Evolutionary conservation across 2,888 invertebrate species (phyloP).

Genomic region (Chironomus tentans): DNA sequence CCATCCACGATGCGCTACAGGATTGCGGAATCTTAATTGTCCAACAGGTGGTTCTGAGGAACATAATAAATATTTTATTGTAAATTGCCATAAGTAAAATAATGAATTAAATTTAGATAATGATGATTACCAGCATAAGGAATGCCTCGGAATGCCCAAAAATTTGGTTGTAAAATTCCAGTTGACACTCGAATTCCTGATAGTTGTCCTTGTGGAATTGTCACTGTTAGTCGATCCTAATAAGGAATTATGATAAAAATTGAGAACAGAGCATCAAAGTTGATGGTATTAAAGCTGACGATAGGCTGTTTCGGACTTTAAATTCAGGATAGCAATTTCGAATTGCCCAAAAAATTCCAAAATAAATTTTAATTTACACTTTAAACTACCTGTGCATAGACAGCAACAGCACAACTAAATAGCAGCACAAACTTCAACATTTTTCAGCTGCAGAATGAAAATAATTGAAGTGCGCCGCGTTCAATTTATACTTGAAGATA

Average conservation of each 20-base stretch:
- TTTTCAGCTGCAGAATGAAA: neutral
- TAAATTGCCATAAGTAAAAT: too few relatives aligned
- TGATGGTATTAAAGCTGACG: too few relatives aligned
- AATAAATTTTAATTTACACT: too few relatives aligned
- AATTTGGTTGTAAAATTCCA: slow-evolving; percentile 8
- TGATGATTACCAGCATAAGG: slow-evolving; percentile 21
- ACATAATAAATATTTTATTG: neutral
- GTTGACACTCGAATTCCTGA: slow-evolving; percentile 4
- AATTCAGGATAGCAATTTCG: too few relatives aligned
- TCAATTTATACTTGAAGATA: too few relatives aligned
- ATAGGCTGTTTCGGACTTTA: too few relatives aligned
- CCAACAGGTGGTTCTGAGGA: slow-evolving; percentile 26
- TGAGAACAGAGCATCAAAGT: too few relatives aligned
- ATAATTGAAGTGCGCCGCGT: too few relatives aligned
- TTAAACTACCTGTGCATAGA: neutral
- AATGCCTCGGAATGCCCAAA: slow-evolving; percentile 27
- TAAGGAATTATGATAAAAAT: too few relatives aligned
- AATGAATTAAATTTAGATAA: too few relatives aligned
- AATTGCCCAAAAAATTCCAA: too few relatives aligned
- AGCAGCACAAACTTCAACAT: neutral
- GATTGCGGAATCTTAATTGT: slow-evolving; percentile 26
- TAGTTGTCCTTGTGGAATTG: neutral
- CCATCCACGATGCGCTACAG: slow-evolving; percentile 28
- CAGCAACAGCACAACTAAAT: neutral
- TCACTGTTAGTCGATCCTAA: neutral